These are phyloP conservation scores for Rhopalosiphum padi DNA, from an alignment of 1,140 invertebrate species.

Conservation along the genomic window DNA sequence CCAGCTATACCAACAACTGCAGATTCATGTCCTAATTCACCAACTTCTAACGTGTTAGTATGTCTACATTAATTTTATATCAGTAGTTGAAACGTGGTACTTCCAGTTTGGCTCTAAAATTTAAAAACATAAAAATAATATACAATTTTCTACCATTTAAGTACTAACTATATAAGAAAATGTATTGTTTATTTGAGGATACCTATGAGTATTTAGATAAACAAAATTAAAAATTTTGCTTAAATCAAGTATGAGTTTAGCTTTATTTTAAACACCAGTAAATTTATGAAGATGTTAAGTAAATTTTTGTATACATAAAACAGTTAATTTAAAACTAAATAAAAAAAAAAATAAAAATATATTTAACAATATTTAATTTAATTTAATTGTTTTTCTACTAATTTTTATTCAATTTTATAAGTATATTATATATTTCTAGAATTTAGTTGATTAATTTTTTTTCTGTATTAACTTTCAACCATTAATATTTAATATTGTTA, in stretches of 20 bases:
- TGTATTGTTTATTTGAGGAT: neutral
- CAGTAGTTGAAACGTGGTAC: neutral
- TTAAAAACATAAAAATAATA: neutral
- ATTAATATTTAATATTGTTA: neutral
- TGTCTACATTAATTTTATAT: slow-evolving; percentile 20
- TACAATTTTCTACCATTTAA: neutral
- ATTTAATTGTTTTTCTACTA: no score
- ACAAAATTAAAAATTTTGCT: neutral
- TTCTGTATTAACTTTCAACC: neutral
- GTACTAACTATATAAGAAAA: neutral
- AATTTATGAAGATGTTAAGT: neutral
- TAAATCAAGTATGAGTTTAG: neutral
- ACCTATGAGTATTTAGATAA: neutral
- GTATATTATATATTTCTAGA: neutral
- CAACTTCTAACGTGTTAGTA: slow-evolving; percentile 54
- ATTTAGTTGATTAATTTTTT: neutral
- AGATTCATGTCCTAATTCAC: slow-evolving; percentile 53
- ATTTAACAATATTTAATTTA: no score
- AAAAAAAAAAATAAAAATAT: neutral
- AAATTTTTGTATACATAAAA: neutral
- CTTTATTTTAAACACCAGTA: neutral
- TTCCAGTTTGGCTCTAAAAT: neutral
- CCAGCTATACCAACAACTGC: neutral
- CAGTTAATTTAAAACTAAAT: neutral
- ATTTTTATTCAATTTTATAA: no score